Percentiles rank a stretch among this genome's conserved stretches.
Conservation (phyloP, 2,888 invertebrate species). For the Drosophila austrosaltans region DNA sequence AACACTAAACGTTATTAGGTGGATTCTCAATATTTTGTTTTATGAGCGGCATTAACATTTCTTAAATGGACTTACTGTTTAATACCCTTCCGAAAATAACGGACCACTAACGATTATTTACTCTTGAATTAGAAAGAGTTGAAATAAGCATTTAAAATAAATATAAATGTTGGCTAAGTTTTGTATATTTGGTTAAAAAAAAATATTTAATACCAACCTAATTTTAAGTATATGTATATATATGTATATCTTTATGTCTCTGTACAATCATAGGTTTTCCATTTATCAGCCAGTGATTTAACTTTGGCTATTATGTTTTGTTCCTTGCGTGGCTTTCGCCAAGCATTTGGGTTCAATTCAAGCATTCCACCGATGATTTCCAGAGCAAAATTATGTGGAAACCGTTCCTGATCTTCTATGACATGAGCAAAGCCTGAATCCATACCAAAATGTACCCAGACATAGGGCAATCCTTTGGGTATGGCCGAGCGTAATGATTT, state of each 20-base stretch:
- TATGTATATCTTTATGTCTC: slow-evolving; percentile 15
- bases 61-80: background rate
- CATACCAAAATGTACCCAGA: slow-evolving; percentile 96
- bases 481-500: slow-evolving; percentile 91
- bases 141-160: no score
- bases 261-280: slow-evolving; percentile 88
- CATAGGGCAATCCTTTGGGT: slow-evolving; percentile 97
- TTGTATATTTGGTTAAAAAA: background rate
- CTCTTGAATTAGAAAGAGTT: no score
- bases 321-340: slow-evolving; percentile 92
- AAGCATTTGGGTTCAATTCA: slow-evolving; percentile 92
- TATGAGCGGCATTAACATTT: background rate
- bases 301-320: slow-evolving; percentile 85
- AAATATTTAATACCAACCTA: background rate
- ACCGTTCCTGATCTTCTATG: slow-evolving; percentile 95
- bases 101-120: no score
- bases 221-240: background rate
- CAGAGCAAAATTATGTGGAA: slow-evolving; percentile 94
- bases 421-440: slow-evolving; percentile 97
- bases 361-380: slow-evolving; percentile 98
- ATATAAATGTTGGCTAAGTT: no score
- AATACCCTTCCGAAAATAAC: no score
- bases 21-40: background rate
- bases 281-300: slow-evolving; percentile 88
- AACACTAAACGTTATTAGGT: background rate